Evolutionary conservation across 2,888 invertebrate genomes (phyloP), one percentile per base, ranked within the genome.

Genomic region (Apodemia duryi): DNA sequence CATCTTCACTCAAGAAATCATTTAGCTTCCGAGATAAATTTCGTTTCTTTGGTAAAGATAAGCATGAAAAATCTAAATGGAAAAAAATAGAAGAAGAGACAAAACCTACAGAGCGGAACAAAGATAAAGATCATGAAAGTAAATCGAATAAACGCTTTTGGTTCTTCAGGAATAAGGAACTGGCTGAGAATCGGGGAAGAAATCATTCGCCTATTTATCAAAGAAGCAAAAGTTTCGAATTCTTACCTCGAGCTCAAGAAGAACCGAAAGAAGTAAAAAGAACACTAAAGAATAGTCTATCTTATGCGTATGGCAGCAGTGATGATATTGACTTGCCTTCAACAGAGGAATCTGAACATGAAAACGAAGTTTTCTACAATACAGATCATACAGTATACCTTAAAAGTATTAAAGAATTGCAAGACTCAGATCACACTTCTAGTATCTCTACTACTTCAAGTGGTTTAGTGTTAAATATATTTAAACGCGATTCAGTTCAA

Each of bases 191-290:
- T 52, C 73, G 70, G 13, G 70, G 72, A 7, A 80, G 75, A 66
- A 54, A 74, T 10, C 73, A 76, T 11, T 76, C 76, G 28, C 85
- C 88, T 1, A 75, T 81, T 21, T 91, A 90, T 67, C 81, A 78
- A 69, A 77, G 91, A 49, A 92, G 91, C 69, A 91, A 91, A 67
- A 92, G 91, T 72, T 92, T 91, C 62, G 91, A 91, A 70, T 91
- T 90, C 65, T 74, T 91, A 1, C 91, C 91, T 0, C 79, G 80
- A 78, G 86, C 89, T 0, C 72, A 82, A 54, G 80, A 82, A 65
- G 81, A 83, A 5, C 77, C 78, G 0, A 77, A 77, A 46, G 74
- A 75, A 9, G 77, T 73, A 13, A 69, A 66, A 4, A 72, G 69
- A 29, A 70, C 73, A 10, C 41, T 78, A 6, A 68, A 77, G 46